Base-by-base conservation (phyloP, 2,797 vertebrate species). In the Gambusia yucatana region DNA sequence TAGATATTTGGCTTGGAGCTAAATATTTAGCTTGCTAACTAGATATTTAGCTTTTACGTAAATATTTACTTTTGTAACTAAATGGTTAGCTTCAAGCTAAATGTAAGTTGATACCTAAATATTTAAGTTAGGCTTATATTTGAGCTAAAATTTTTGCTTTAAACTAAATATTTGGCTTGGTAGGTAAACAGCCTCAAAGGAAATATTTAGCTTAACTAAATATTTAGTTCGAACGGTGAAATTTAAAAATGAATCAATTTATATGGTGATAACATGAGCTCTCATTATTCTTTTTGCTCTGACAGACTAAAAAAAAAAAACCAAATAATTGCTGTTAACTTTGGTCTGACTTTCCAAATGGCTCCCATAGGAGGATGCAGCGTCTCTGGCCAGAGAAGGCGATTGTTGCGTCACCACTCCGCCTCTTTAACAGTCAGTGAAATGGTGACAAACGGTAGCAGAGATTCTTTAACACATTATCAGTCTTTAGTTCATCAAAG, bases 321-420 rank as follows among this genome's bases (percentile, higher is more conserved):
- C 50, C 7, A 55, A 55, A 55, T 11, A 9, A 52, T 25, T 1
- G 25, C 3, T 55, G 52, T n/a, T n/a, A 4, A n/a, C 11, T 22
- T 50, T 22, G n/a, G 50, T 25, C 7, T 52, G 25, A 52, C 22
- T 55, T n/a, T 55, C 22, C 50, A 22, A 25, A 25, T 52, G 50
- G 22, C 50, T 22, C 52, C 25, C 25, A 11, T 11, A 55, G 59
- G 83, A 46, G 77, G 90, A 14, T 78, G 85, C 75, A 82, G 90
- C 73, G 69, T 76, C 57, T 77, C 79, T 2, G 76, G 86, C 17
- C 87, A 81, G 39, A 90, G 86, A 70, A 88, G 86, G 65, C 92
- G 86, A 80, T 72, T 55, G 1, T 8, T 72, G 52, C 72, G 73
- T 70, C 87, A 88, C 59, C 82, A 86, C 25, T 61, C 90, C 43